These are phyloP conservation scores for Noctua fimbriata DNA, from an alignment of 2,888 invertebrate genomes.

Conservation along the genomic window DNA sequence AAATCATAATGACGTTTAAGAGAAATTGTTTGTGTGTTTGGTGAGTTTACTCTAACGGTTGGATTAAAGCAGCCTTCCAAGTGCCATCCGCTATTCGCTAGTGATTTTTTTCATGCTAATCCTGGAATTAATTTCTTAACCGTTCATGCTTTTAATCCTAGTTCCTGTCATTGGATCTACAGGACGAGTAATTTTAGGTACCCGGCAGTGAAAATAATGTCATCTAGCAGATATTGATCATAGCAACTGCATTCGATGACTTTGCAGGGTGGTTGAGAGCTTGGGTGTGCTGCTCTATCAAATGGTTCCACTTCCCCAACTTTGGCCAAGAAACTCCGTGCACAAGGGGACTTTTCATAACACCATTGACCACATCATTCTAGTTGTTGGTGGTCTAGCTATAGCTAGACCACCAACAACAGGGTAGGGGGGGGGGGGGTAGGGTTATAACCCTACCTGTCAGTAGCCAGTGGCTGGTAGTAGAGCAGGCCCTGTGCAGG, in stretches of 20 bases:
- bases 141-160: not conserved
- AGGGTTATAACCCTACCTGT: too few relatives aligned
- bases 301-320: not conserved
- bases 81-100: not conserved
- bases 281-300: not conserved
- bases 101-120: not conserved
- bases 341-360: not conserved
- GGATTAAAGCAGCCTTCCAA: not conserved
- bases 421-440: too few relatives aligned
- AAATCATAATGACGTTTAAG: constrained; percentile 60
- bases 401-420: too few relatives aligned
- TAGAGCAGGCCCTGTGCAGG: constrained; percentile 91
- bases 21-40: not conserved
- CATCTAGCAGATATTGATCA: not conserved
- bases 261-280: not conserved
- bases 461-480: constrained; percentile 94
- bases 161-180: not conserved
- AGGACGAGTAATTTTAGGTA: not conserved
- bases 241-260: not conserved
- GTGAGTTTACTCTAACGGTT: not conserved
- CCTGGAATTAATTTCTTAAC: not conserved
- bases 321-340: not conserved
- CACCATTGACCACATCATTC: not conserved
- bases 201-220: not conserved
- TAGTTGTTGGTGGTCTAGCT: not conserved